Percentiles rank a stretch among this genome's conserved stretches.
Evolutionary conservation across 1,140 invertebrate genomes (phyloP).

Genomic region (Scylla paramamosain): DNA sequence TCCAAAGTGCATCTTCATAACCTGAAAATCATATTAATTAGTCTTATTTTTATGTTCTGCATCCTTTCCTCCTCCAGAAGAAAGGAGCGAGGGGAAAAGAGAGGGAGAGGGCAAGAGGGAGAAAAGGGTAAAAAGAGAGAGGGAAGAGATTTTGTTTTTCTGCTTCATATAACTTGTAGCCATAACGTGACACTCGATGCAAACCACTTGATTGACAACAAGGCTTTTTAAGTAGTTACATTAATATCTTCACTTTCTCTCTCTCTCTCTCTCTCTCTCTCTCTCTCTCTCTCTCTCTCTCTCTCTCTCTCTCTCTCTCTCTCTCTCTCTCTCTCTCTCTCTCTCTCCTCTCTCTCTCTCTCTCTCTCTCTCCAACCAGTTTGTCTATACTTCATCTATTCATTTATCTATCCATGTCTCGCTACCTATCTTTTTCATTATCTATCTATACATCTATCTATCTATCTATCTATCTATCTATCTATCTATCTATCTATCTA

Average conservation of each 20-base stretch:
- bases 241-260: background rate
- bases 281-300: background rate
- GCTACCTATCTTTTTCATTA: too few relatives aligned
- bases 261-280: constrained; percentile 20
- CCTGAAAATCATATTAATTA: too few relatives aligned
- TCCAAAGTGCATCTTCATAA: background rate
- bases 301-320: too few relatives aligned
- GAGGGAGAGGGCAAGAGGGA: background rate
- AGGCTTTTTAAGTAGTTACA: constrained; percentile 3
- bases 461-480: too few relatives aligned
- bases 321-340: too few relatives aligned
- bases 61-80: background rate
- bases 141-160: background rate
- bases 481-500: too few relatives aligned
- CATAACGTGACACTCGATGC: constrained; percentile 1
- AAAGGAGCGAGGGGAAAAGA: background rate
- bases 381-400: too few relatives aligned
- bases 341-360: too few relatives aligned
- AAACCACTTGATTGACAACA: background rate
- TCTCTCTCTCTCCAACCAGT: too few relatives aligned
- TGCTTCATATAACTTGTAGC: constrained; percentile 4
- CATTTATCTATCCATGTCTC: too few relatives aligned
- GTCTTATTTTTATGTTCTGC: too few relatives aligned
- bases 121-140: background rate
- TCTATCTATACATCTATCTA: too few relatives aligned